Evolutionary conservation across 2,113 vertebrate genomes (phyloP).

Genomic region (Isichthys henryi): DNA sequence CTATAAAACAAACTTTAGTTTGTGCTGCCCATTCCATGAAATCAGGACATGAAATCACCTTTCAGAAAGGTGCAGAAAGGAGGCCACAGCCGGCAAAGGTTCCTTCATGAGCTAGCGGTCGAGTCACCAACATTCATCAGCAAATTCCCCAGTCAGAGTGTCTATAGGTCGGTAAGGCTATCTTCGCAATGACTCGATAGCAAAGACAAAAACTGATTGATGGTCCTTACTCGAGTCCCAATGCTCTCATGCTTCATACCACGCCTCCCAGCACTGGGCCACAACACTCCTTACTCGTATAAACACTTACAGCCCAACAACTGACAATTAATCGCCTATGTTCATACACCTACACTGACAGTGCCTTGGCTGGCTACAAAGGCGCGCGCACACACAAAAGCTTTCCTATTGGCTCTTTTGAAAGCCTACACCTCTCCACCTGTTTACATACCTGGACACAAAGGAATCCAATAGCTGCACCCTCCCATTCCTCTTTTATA

Average conservation of each 20-base stretch:
- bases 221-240: neutral
- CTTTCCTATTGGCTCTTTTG: neutral
- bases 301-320: neutral
- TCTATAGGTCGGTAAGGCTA: neutral
- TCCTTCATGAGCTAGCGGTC: neutral
- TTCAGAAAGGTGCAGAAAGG: neutral
- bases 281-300: neutral
- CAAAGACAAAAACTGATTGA: neutral
- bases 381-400: neutral
- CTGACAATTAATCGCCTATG: neutral
- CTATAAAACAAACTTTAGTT: neutral
- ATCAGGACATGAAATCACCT: slow-evolving; percentile 1
- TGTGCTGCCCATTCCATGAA: neutral
- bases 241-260: neutral
- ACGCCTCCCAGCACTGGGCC: neutral
- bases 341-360: neutral
- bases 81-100: neutral
- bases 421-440: neutral
- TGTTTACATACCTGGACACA: neutral
- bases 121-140: neutral
- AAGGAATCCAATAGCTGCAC: neutral
- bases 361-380: neutral
- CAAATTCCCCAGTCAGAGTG: neutral
- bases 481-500: neutral
- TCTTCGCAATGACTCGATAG: neutral